These are phyloP conservation scores for Dromococcyx pavoninus DNA, from an alignment of 2,797 vertebrate genomes.

Conservation along the genomic window DNA sequence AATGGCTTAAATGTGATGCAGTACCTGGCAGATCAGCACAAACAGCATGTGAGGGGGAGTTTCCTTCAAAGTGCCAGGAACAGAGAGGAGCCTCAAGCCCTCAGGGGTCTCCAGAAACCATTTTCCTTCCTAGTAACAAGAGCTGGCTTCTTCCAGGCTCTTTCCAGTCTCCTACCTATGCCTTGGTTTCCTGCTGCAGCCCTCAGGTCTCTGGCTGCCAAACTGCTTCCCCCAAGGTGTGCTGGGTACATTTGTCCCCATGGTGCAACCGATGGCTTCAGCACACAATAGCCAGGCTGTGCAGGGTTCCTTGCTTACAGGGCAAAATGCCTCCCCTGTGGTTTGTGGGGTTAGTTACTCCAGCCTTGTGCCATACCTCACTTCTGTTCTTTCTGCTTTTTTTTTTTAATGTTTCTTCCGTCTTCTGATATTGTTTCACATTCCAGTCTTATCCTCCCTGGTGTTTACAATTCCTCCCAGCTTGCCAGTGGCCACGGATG, in stretches of 20 bases:
- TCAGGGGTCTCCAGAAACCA: background rate
- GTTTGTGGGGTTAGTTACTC: background rate
- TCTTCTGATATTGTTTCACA: background rate
- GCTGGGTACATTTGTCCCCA: background rate
- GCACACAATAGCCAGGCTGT: background rate
- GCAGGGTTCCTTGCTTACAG: background rate
- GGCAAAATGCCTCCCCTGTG: background rate
- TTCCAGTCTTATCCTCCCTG: background rate
- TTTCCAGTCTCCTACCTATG: background rate
- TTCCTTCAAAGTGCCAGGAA: background rate
- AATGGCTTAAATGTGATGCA: background rate
- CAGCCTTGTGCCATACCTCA: background rate
- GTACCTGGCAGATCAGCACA: background rate
- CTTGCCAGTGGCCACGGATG: background rate
- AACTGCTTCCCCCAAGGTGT: background rate
- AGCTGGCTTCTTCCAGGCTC: background rate
- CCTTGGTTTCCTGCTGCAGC: background rate
- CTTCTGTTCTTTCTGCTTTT: background rate
- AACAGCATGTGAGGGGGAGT: background rate
- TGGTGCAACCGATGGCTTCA: rapidly evolving
- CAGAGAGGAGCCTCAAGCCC: background rate
- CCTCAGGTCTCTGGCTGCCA: background rate
- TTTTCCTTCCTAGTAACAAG: rapidly evolving
- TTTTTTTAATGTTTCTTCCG: background rate
- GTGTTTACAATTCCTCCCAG: background rate